phyloP scores from a whole-genome alignment of 2,888 invertebrate species.

The Cheilosia grossa region DNA sequence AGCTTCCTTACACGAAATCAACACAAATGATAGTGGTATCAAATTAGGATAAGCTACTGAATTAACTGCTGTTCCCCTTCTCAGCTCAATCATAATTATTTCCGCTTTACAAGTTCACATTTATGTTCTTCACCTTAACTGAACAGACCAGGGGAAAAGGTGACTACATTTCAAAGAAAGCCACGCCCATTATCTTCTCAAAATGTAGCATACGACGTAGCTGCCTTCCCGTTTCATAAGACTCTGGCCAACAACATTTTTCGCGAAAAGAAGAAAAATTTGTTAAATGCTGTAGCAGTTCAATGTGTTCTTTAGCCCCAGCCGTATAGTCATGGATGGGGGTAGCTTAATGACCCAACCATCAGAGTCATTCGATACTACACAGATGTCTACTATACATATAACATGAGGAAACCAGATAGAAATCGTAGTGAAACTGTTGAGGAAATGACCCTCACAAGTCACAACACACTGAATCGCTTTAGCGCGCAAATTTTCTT shows the following conservation, averaged over 20 bases:
- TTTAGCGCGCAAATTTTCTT: slow-evolving; percentile 47
- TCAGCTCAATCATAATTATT: slow-evolving; percentile 1
- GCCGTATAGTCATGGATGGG: slow-evolving; percentile 12
- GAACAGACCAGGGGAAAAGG: background rate
- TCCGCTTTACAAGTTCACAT: slow-evolving; percentile 25
- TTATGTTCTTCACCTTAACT: background rate
- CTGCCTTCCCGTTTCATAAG: background rate
- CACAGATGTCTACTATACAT: background rate
- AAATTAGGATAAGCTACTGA: background rate
- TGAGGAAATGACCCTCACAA: slow-evolving; percentile 48
- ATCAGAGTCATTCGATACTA: slow-evolving; percentile 44
- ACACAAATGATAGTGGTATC: background rate
- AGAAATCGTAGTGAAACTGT: slow-evolving; percentile 45
- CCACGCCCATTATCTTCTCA: background rate
- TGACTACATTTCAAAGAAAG: background rate
- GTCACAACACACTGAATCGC: background rate
- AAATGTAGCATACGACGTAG: background rate
- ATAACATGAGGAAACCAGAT: slow-evolving; percentile 32
- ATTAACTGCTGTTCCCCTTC: background rate
- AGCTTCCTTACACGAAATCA: no score
- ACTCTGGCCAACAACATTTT: slow-evolving; percentile 15
- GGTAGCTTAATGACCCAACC: slow-evolving; percentile 51
- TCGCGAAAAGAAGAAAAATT: slow-evolving; percentile 45
- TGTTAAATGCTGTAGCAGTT: slow-evolving; percentile 15
- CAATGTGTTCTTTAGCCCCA: background rate